Evolutionary conservation across 2,797 vertebrate species (phyloP).

Genomic region (Pterois miles): DNA sequence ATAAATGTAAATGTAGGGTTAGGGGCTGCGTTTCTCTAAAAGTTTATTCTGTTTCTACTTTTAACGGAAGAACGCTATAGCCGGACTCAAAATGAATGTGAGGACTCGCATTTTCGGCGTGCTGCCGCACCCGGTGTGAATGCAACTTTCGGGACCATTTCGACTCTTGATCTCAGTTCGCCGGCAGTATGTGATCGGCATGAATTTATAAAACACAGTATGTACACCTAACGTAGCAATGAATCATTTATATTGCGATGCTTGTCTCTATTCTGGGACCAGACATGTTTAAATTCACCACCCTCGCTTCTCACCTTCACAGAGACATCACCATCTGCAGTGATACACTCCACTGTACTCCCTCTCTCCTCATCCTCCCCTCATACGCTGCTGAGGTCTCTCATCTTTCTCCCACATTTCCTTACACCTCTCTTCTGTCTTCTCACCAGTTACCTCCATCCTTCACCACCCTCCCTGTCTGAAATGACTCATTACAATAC

Average conservation of each 20-base stretch:
- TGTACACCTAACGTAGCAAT: neutral
- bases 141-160: slow-evolving; percentile 1
- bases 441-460: slow-evolving; percentile 34
- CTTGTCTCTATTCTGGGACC: slow-evolving; percentile 36
- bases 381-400: slow-evolving; percentile 21
- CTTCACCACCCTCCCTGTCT: slow-evolving; percentile 20
- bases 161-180: slow-evolving; percentile 43
- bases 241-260: slow-evolving; percentile 26
- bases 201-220: slow-evolving; percentile 12
- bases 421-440: slow-evolving; percentile 42
- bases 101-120: too few species aligned
- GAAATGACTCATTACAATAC: slow-evolving; percentile 38
- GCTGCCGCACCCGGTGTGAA: too few species aligned
- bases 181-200: slow-evolving; percentile 3
- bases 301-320: slow-evolving; percentile 55
- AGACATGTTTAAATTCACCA: slow-evolving; percentile 43
- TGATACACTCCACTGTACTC: slow-evolving; percentile 34
- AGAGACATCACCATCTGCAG: slow-evolving; percentile 47
- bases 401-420: slow-evolving; percentile 51
- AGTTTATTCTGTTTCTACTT: too few species aligned
- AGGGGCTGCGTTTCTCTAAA: too few species aligned
- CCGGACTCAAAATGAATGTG: neutral
- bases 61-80: too few species aligned
- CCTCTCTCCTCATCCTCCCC: slow-evolving; percentile 32
- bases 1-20: slow-evolving; percentile 48